Percentiles rank a stretch among this genome's conserved stretches.
These are phyloP conservation scores for Thymelicus acteon DNA, from an alignment of 2,888 invertebrate species.

Conservation along the genomic window DNA sequence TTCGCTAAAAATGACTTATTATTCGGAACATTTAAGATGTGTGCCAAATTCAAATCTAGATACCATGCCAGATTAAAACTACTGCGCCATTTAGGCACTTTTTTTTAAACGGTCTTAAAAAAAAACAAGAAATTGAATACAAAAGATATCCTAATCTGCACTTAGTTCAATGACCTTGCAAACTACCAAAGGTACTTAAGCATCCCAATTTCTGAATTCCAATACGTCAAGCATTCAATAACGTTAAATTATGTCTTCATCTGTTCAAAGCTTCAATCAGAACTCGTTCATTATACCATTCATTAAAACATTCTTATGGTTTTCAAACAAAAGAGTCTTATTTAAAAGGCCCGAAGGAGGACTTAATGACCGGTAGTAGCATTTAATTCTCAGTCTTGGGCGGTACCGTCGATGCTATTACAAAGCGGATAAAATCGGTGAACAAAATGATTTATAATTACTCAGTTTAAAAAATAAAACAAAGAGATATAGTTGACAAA, in stretches of 20 bases:
- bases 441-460: slow-evolving; percentile 72
- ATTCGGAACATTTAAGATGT: too few species aligned
- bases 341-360: slow-evolving; percentile 53
- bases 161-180: slow-evolving; percentile 21
- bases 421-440: slow-evolving; percentile 74
- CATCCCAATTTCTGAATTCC: slow-evolving; percentile 22
- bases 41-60: too few species aligned
- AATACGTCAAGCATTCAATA: slow-evolving; percentile 42
- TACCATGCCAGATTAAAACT: too few species aligned
- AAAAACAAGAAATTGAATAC: not conserved
- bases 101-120: not conserved
- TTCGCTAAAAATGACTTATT: too few species aligned
- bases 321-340: slow-evolving; percentile 77
- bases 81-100: too few species aligned
- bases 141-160: not conserved
- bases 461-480: slow-evolving; percentile 37
- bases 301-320: slow-evolving; percentile 68
- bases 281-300: slow-evolving; percentile 66
- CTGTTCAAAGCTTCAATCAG: slow-evolving; percentile 61
- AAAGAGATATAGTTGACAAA: too few species aligned
- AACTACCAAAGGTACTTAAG: slow-evolving; percentile 39
- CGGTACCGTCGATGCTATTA: slow-evolving; percentile 68
- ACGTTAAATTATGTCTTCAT: slow-evolving; percentile 74
- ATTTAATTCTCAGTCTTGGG: slow-evolving; percentile 64
- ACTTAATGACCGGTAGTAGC: slow-evolving; percentile 54